Conservation (phyloP, 1,140 invertebrate genomes). For the Drosophila bipectinata region DNA sequence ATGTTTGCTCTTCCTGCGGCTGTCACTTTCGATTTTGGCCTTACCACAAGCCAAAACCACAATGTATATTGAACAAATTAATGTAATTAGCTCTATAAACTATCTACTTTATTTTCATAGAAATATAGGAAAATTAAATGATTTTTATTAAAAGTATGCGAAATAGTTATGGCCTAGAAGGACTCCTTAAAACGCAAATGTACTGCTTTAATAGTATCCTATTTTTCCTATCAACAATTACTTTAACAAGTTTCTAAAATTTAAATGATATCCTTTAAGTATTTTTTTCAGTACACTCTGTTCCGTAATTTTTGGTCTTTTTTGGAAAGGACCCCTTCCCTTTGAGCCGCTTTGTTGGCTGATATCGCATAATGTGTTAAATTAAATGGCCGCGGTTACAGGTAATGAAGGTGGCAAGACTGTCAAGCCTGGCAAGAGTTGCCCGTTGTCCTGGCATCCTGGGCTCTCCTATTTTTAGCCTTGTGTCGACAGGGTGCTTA, state of each 20-base stretch:
- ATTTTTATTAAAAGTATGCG: too few species aligned
- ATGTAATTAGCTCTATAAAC: not conserved
- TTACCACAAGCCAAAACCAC: not conserved
- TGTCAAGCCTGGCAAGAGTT: conserved; percentile 5
- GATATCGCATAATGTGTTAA: conserved; percentile 51
- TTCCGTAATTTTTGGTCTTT: not conserved
- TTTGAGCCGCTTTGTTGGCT: conserved; percentile 29
- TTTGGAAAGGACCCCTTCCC: not conserved
- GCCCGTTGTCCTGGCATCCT: conserved; percentile 17
- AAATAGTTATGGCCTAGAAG: too few species aligned
- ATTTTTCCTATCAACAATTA: too few species aligned
- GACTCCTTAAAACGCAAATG: not conserved
- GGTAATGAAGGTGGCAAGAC: not conserved
- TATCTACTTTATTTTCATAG: not conserved
- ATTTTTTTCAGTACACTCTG: not conserved
- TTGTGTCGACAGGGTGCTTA: conserved; percentile 30
- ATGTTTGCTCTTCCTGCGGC: not conserved
- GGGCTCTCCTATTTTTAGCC: conserved; percentile 38
- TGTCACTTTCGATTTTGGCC: not conserved
- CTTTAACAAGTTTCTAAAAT: too few species aligned
- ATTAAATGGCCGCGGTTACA: conserved; percentile 36
- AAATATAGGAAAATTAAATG: not conserved
- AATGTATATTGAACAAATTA: not conserved
- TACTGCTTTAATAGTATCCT: too few species aligned
- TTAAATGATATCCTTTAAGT: not conserved